Conservation (phyloP, 1,140 invertebrate genomes). For the Eufriesea mexicana region DNA sequence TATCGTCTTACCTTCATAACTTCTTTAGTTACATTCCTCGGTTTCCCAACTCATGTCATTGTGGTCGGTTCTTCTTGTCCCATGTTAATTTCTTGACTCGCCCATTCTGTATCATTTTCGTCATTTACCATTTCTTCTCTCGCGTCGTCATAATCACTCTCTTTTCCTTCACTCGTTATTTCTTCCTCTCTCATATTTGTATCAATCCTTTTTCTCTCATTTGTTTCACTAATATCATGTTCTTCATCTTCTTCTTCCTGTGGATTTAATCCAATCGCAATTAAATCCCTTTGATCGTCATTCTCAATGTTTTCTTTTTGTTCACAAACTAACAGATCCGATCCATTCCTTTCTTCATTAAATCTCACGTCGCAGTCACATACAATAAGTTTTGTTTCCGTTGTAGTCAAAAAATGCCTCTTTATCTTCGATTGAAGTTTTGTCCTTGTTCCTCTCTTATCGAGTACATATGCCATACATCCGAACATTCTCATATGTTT, state of each 20-base stretch:
- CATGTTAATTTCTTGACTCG: too few species aligned
- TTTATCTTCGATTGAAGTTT: conserved; percentile 23
- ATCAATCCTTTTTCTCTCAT: too few species aligned
- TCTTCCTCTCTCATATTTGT: background rate
- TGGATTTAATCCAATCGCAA: background rate
- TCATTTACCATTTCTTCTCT: conserved; percentile 46
- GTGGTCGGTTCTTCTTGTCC: too few species aligned
- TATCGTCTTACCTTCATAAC: background rate
- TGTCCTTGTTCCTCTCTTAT: background rate
- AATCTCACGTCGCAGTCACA: conserved; percentile 37
- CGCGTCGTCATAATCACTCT: conserved; percentile 73
- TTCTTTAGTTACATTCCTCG: background rate
- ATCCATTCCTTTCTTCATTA: conserved; percentile 3
- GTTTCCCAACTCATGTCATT: background rate
- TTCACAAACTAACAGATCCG: background rate
- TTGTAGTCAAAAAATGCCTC: conserved; percentile 31
- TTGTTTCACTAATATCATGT: too few species aligned
- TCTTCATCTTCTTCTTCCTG: background rate
- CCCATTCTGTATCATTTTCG: too few species aligned
- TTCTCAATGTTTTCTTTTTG: background rate
- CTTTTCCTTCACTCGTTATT: conserved; percentile 16
- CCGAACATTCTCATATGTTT: conserved; percentile 20
- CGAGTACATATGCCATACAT: background rate
- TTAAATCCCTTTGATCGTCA: background rate
- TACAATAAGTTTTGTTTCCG: background rate